Evolutionary conservation across 2,797 vertebrate species (phyloP), one percentile per base, ranked within the genome.

Genomic region (Phataginus tricuspis): DNA sequence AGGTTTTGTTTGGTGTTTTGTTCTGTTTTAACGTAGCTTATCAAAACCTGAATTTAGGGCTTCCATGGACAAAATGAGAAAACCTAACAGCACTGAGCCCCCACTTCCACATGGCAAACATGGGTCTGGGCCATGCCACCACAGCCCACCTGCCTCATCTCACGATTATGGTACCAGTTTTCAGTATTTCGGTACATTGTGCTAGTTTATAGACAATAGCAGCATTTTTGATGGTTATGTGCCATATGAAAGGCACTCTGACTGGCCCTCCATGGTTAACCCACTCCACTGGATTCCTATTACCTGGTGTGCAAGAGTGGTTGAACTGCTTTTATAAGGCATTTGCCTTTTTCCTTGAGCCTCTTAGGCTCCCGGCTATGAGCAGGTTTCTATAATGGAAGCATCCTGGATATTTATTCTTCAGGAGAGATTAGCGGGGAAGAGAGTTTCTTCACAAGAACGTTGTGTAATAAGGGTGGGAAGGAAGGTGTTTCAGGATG

Each of bases 191-290:
- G 23, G n/a, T 12, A 3, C 8, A 0, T 21, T 1, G 15, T 18
- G 53, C 64, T 19, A 3, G 19, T n/a, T 79, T 0, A 8, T 2
- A 49, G 75, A 27, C 42, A 57, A 34, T 0, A 42, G 63, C 39
- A 23, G 74, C 27, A 0, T 19, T 21, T 59, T 15, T 3, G 51
- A 3, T 0, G 9, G 14, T 25, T 51, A 3, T 1, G 0, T 3
- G 25, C 53, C 39, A 0, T 0, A 5, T 7, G 21, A 4, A 31
- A 42, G 31, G 42, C 1, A 0, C 13, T 55, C 39, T 49, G 4
- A 1, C 45, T 23, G n/a, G 0, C 66, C 63, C 5, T 25, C 42
- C 57, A 0, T 4, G 51, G 51, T 23, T 5, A n/a, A 75, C 0
- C 86, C 23, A 12, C 19, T 15, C 42, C 39, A 1, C 2, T 45